Evolutionary conservation across 30 jellyfish, hydroid and myxozoan genomes (phyloP).

Genomic region (Catostylus mosaicus): DNA sequence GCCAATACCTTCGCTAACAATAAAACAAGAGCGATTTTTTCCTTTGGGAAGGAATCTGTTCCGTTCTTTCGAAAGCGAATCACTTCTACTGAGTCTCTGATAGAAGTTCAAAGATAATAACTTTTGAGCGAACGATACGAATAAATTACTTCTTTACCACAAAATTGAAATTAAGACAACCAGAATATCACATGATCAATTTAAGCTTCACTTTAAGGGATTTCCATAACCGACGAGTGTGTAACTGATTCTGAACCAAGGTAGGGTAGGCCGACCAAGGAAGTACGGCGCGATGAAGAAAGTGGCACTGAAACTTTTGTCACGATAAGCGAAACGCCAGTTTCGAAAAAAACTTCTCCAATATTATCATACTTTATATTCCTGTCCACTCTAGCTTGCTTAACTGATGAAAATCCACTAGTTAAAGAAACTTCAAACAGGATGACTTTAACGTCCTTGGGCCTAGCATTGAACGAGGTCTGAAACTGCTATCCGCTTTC

Average conservation of each 20-base stretch:
- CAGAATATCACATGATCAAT: too few species aligned
- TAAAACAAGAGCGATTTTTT: too few species aligned
- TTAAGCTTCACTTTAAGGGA: too few species aligned
- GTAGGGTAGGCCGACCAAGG: not conserved
- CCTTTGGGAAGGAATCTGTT: too few species aligned
- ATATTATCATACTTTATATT: not conserved
- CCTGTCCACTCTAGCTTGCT: not conserved
- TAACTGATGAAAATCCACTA: not conserved
- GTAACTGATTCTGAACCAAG: not conserved
- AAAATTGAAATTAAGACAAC: too few species aligned
- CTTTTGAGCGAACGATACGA: too few species aligned
- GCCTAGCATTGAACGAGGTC: constrained; percentile 8
- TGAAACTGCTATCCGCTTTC: not conserved
- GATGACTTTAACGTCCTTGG: not conserved
- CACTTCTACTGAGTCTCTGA: not conserved
- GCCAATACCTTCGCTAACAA: not conserved
- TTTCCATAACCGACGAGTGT: too few species aligned
- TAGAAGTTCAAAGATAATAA: too few species aligned
- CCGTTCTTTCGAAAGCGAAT: not conserved
- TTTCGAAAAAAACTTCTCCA: not conserved
- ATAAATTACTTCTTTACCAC: too few species aligned
- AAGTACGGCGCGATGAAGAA: not conserved
- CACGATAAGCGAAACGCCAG: not conserved
- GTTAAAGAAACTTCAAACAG: not conserved
- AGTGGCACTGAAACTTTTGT: not conserved